Evolutionary conservation across 2,888 invertebrate species (phyloP), one percentile per base, ranked within the genome.

Genomic region (Phaonia tiefii): DNA sequence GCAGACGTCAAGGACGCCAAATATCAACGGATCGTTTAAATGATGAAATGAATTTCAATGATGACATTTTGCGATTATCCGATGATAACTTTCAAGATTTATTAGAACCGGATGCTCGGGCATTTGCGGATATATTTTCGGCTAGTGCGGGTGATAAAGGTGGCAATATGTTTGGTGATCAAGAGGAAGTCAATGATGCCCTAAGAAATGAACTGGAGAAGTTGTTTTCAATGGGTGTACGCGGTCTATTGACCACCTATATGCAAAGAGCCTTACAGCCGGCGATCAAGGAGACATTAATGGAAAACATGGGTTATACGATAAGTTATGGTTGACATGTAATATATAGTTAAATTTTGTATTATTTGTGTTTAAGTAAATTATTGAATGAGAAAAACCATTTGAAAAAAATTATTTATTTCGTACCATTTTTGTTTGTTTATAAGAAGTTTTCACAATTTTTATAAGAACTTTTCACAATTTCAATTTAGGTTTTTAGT

Each of bases 291-390:
- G 96, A 96, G 87, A 96, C 96, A 0, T 91, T 96, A 37, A 96
- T 96, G 96, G 93, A 95, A 83, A 96, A 96, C 88, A 95, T 96
- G 94, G 96, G 96, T 5, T 96, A 96, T 89, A 96, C 96, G 51
- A 93, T 96, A 86, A 96, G 96, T 75, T 96, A 96, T 88, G 96
- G 96, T 80, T 94, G 92, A 90, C 58, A 31, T 13, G n/a, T 11
- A 11, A 20, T 60, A 39, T 54, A 65, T 26, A 20, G 15, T 5
- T 60, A 22, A 72, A 44, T 78, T n/a, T 67, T 71, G 22, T 80
- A 75, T 37, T 22, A 58, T 37, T 72, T 67, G 46, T 17, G 69
- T 66, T 54, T 37, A 65, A 72, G 26, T 63, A 63, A 63, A 63
- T 63, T 63, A 63, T 63, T 63, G n/a, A 63, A 75, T 54, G 39